Base-by-base conservation (phyloP, 2,113 vertebrate species). In the Pseudorhombus dupliciocellatus region DNA sequence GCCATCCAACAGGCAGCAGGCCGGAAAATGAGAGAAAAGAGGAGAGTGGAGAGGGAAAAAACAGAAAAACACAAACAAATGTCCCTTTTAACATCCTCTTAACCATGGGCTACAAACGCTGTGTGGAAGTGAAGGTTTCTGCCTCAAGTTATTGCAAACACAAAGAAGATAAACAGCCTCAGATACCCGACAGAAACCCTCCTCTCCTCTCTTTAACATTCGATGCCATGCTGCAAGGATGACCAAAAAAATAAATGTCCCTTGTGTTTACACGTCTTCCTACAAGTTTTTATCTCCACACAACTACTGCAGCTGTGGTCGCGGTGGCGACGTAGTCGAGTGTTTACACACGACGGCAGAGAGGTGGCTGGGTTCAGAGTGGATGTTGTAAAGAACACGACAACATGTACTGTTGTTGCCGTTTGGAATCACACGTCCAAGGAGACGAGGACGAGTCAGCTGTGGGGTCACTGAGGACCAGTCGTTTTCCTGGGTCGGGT, bases 1-100 rank as follows among this genome's bases (percentile, higher is more conserved):
- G 87, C 87, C 84, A 84, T 85, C 88, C 87, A 89, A 88, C 83
- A 88, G 86, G 85, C 85, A 88, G 87, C 83, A 66, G 79, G 79
- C 79, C 65, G 75, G 86, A 86, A 89, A 88, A 85, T 80, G 69
- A 73, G 83, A 76, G 68, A 80, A 73, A 77, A 75, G 69, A 80
- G 78, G 68, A 75, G 80, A 83, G 75, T 63, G 52, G 55, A 46
- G 42, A 24, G 37, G 31, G 8, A 1, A 3, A 15, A 16, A 16
- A 48, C 2, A 5, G 14, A 12, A 67, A 53, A 18, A 26, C 60
- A 54, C 52, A 1, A 81, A 86, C 61, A 84, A 81, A 89, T 84
- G 80, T 83, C 78, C 84, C 84, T 80, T 80, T 86, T 81, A 88
- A 86, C 68, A 11, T 79, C 71, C 78, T 80, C 66, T 79, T 80